Conservation (phyloP, 2,113 vertebrate genomes). For the Dasyprocta punctata region DNA sequence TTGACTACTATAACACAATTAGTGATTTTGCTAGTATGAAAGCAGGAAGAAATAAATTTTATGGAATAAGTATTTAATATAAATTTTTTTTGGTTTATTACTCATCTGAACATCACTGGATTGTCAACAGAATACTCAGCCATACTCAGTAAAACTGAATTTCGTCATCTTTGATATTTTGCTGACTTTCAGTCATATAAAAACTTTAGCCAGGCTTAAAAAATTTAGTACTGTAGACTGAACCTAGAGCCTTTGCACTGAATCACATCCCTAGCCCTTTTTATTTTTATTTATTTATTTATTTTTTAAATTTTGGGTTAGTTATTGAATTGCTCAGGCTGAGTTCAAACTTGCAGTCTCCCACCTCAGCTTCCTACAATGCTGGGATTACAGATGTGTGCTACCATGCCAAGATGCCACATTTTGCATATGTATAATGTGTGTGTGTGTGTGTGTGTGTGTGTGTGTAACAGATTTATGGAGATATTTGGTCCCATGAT, state of each 20-base stretch:
- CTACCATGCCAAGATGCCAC: not conserved
- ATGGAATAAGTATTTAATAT: not conserved
- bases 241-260: not conserved
- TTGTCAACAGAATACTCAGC: not conserved
- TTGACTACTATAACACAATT: conserved; percentile 36
- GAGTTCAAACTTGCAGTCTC: not conserved
- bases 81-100: conserved; percentile 45
- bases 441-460: not conserved
- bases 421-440: not conserved
- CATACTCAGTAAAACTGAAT: not conserved
- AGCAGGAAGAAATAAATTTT: conserved; percentile 13
- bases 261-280: not conserved
- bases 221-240: not conserved
- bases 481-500: not conserved
- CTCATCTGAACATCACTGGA: not conserved
- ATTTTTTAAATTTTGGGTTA: not conserved
- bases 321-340: not conserved
- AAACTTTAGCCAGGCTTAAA: not conserved
- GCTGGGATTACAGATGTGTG: not conserved
- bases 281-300: no score
- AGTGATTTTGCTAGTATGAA: not conserved
- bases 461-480: not conserved
- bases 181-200: conserved; percentile 11
- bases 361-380: not conserved
- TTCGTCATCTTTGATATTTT: conserved; percentile 40